Evolutionary conservation across 2,113 vertebrate species (phyloP), one percentile per base, ranked within the genome.

Genomic region (Thunnus thynnus): DNA sequence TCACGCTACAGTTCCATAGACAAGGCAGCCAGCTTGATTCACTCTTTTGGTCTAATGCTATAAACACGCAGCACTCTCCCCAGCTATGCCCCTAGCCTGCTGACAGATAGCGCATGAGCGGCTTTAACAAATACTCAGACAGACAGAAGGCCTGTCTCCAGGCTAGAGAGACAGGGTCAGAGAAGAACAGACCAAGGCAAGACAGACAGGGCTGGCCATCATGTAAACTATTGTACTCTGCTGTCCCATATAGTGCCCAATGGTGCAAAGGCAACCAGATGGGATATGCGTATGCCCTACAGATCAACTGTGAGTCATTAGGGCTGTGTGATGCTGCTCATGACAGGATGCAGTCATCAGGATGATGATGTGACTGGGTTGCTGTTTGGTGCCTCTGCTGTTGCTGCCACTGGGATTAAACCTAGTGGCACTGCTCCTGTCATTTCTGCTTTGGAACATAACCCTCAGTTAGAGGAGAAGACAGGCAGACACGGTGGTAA

Each of bases 11-110:
- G 74, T 79, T 87, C 69, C 60, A 85, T 72, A 88, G 90, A 91
- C 81, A 82, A 87, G 86, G 58, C 89, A 89, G 84, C 89, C 90
- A 73, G 87, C 80, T 85, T 92, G 92, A 91, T 90, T 93, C 90
- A 92, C 82, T 93, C 79, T 86, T 89, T 88, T 48, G 75, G 50
- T 83, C 76, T 88, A 82, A 86, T 91, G 85, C 89, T 85, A 88
- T 87, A 87, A 91, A 92, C 91, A 85, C 82, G 41, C 76, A 71
- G 66, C 77, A 64, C 80, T 81, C 81, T 84, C 61, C 62, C 62
- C 82, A 86, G 86, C 89, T 47, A 54, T 87, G 86, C 84, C 89
- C 86, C 78, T 30, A 80, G 88, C 80, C 69, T 71, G 83, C 89
- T 89, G 89, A 90, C 89, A 91, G 86, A 83, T 85, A 88, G 83